phyloP scores from a whole-genome alignment of 2,888 invertebrate species.

The Disparrhopalites patrizii region DNA sequence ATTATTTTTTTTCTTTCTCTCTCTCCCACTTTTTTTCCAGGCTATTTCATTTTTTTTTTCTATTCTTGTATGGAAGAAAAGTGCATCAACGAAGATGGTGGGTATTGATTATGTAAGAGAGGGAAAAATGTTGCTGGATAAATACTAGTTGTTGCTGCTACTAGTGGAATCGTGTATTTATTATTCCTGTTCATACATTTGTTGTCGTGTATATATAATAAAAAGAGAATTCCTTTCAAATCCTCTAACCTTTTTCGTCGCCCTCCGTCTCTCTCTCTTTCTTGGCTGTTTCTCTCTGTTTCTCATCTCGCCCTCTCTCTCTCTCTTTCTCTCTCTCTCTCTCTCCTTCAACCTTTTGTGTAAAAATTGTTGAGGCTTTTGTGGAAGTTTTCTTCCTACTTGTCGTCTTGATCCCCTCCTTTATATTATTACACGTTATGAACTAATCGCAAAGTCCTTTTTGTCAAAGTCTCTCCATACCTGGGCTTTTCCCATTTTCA shows the following conservation, averaged over 20 bases:
- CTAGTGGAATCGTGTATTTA: neutral
- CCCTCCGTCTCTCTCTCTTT: no score
- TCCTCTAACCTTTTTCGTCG: neutral
- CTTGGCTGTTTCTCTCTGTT: no score
- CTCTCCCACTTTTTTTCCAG: neutral
- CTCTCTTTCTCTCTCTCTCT: no score
- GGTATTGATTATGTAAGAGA: conserved; percentile 1
- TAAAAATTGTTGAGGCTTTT: neutral
- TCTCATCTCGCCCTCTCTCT: no score
- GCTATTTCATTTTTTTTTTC: neutral
- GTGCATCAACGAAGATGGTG: no score
- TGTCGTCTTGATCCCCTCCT: neutral
- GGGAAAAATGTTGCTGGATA: neutral
- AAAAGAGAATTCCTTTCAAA: neutral
- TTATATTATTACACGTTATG: neutral
- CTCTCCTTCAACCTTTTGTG: conserved; percentile 9
- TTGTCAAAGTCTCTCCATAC: neutral
- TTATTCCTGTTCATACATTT: conserved; percentile 1
- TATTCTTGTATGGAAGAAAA: no score
- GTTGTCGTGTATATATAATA: no score
- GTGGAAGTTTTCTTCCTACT: neutral
- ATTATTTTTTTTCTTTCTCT: neutral
- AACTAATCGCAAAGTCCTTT: neutral
- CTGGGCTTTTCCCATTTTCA: neutral
- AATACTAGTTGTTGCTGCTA: no score